Base-by-base conservation (phyloP, 2,113 vertebrate species). In the Pandion haliaetus region DNA sequence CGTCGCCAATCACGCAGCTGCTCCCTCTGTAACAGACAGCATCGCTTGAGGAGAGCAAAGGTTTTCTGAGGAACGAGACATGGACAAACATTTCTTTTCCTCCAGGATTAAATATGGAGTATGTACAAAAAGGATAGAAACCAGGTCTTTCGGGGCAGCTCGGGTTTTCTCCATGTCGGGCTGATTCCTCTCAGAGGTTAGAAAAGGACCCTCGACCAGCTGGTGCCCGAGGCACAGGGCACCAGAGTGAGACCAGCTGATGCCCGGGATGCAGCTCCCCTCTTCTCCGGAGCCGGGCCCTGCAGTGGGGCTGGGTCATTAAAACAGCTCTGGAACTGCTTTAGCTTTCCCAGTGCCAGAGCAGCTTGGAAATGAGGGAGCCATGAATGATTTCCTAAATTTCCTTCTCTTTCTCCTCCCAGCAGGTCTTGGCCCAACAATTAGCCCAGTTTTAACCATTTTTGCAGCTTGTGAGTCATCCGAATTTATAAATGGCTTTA, bases 141-240 rank as follows among this genome's bases (percentile, higher is more conserved):
- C 1, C 7, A 40, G 25, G 5, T 44, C 58, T 85, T 72, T 58
- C 0, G 0, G 24, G 28, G 12, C 49, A 77, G 40, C n/a, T 73
- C 42, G 47, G 58, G 12, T 73, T 95, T 88, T 59, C 26, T n/a
- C 50, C 7, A 3, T 0, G 0, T 14, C 42, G n/a, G 23, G 26
- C 54, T 77, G 34, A 28, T 83, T 69, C 69, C n/a, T 92, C 49
- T 62, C 40, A 21, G 28, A 86, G 65, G 57, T 78, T 59, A 28
- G 61, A 28, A 63, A 82, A 55, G 23, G 32, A 47, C 10, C 6
- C 18, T 29, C 8, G 49, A 26, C 25, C 81, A 81, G 59, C 50
- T 47, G 24, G 45, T 88, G 77, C 81, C 72, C 1, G 6, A 73
- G 83, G 88, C 67, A 61, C 12, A 2, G 93, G 72, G 69, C 65